These are phyloP conservation scores for Sylvicapra grimmia DNA, from an alignment of 2,113 vertebrate species.

Conservation along the genomic window DNA sequence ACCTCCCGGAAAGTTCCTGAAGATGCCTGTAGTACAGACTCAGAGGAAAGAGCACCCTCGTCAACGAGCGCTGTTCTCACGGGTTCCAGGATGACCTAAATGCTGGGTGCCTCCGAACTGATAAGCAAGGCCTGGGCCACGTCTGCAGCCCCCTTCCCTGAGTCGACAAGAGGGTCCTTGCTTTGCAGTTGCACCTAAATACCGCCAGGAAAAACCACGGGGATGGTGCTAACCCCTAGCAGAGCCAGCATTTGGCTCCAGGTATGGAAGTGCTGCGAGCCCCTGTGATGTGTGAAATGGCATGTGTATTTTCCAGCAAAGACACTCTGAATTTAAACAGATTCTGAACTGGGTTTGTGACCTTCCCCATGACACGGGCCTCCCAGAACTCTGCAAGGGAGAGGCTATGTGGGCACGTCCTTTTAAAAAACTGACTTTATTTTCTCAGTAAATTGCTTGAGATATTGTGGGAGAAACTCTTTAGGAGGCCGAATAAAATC, in stretches of 20 bases:
- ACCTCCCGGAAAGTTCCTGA: background rate
- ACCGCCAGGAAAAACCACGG: background rate
- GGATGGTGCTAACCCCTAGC: background rate
- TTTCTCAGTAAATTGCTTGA: background rate
- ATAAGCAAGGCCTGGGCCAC: background rate
- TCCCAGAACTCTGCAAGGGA: background rate
- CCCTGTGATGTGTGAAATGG: background rate
- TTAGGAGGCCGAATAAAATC: background rate
- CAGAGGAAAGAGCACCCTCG: background rate
- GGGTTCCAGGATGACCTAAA: background rate
- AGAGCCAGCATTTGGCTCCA: background rate
- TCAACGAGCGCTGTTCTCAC: accelerated
- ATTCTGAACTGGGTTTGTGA: background rate
- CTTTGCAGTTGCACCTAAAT: background rate
- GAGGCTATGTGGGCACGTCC: accelerated
- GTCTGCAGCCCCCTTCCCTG: background rate
- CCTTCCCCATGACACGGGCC: background rate
- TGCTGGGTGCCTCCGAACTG: background rate
- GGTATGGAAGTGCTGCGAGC: background rate
- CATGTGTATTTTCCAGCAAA: background rate
- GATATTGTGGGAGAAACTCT: background rate
- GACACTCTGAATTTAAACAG: background rate
- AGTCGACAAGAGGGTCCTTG: background rate
- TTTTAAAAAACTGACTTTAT: background rate
- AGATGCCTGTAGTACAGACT: background rate